Conservation (phyloP, 2,113 vertebrate species). For the Hipposideros armiger region DNA sequence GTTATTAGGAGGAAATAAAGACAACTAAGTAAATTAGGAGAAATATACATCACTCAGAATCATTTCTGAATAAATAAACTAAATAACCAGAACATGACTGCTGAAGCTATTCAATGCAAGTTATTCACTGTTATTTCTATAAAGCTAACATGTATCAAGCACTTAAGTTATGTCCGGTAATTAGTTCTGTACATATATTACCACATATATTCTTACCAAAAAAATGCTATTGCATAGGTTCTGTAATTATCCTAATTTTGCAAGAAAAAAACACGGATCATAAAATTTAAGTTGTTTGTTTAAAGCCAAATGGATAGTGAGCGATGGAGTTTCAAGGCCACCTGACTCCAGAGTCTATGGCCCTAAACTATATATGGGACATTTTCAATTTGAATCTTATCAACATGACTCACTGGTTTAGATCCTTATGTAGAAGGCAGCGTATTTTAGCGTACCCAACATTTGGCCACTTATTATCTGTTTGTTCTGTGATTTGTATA, state of each 20-base stretch:
- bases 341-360: neutral
- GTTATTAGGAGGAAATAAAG: conserved; percentile 30
- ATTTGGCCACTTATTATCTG: neutral
- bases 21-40: neutral
- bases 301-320: neutral
- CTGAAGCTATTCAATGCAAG: neutral
- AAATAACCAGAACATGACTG: neutral
- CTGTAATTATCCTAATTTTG: conserved; percentile 25
- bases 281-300: conserved; percentile 5
- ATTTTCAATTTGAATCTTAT: neutral
- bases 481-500: neutral
- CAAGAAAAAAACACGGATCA: neutral
- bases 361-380: neutral
- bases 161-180: conserved; percentile 16
- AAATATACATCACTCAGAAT: conserved; percentile 19
- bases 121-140: conserved; percentile 13
- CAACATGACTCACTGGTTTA: neutral
- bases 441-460: neutral
- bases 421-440: neutral
- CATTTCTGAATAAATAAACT: neutral
- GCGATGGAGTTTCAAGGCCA: neutral
- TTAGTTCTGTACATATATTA: neutral
- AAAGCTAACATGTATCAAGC: neutral
- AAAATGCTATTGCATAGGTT: neutral
- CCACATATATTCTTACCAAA: neutral